Evolutionary conservation across 2,113 vertebrate species (phyloP).

Genomic region (Psittacus erithacus): DNA sequence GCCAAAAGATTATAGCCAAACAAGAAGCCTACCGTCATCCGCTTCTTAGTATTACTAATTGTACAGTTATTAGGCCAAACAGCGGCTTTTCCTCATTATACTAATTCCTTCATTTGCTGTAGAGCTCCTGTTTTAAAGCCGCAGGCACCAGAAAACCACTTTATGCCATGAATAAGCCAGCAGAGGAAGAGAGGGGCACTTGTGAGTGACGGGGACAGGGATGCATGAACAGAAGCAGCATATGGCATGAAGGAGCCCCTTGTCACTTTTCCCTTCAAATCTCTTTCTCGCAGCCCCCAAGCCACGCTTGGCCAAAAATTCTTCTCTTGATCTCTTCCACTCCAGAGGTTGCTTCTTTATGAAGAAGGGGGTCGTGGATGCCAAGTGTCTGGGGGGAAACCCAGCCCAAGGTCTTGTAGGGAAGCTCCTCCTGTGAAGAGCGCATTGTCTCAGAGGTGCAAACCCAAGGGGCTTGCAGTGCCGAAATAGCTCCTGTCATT

Average conservation of each 20-base stretch:
- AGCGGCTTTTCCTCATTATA: constrained; percentile 24
- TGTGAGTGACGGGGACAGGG: not conserved
- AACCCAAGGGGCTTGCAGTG: not conserved
- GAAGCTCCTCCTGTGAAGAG: not conserved
- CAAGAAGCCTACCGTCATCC: constrained; percentile 33
- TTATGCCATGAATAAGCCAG: not conserved
- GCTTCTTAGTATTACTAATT: constrained; percentile 48
- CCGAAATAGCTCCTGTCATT: not conserved
- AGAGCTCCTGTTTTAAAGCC: not conserved
- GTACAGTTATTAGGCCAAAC: constrained; percentile 42
- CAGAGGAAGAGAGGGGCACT: not conserved
- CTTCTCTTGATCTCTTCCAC: not conserved
- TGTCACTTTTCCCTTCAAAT: not conserved
- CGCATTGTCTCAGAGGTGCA: not conserved
- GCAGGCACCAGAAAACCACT: not conserved
- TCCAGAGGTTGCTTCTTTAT: not conserved
- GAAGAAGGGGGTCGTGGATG: not conserved
- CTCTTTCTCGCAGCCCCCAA: not conserved
- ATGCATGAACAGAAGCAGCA: accelerated
- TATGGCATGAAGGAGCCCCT: not conserved
- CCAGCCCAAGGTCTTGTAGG: not conserved
- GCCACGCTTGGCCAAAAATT: not conserved
- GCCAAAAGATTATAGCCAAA: constrained; percentile 60
- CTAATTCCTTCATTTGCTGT: constrained; percentile 21
- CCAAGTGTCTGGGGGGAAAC: not conserved